Evolutionary conservation across 2,113 vertebrate species (phyloP).

Genomic region (Lophura nycthemera): DNA sequence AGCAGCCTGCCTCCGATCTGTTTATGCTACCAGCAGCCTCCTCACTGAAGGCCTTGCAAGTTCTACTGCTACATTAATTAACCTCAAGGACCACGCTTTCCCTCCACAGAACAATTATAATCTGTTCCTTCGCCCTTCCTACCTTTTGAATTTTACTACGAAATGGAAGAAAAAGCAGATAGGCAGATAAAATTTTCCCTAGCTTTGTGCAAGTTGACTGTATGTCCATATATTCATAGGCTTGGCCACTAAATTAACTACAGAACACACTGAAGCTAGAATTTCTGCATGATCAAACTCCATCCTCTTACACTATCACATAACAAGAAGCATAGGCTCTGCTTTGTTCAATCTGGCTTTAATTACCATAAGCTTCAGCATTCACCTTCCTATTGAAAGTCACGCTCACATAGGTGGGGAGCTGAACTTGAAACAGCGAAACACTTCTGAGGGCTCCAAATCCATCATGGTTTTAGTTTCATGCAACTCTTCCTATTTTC

Average conservation of each 20-base stretch:
- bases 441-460: background rate
- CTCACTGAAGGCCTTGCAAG: constrained; percentile 1
- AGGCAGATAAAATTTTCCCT: background rate
- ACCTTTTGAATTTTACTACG: background rate
- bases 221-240: accelerated
- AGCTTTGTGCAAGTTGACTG: background rate
- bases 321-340: background rate
- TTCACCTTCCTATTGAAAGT: background rate
- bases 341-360: background rate
- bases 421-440: background rate
- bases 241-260: background rate
- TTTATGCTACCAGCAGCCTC: constrained; percentile 10
- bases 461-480: background rate
- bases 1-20: background rate
- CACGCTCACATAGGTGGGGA: background rate
- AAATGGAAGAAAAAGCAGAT: background rate
- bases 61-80: constrained; percentile 20
- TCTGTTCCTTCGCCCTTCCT: background rate
- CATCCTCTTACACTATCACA: background rate
- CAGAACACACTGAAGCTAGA: background rate
- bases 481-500: background rate
- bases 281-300: background rate
- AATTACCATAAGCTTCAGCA: background rate
- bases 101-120: background rate
- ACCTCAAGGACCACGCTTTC: background rate